Evolutionary conservation across 2,797 vertebrate species (phyloP).

Genomic region (Neoniphon sammara): DNA sequence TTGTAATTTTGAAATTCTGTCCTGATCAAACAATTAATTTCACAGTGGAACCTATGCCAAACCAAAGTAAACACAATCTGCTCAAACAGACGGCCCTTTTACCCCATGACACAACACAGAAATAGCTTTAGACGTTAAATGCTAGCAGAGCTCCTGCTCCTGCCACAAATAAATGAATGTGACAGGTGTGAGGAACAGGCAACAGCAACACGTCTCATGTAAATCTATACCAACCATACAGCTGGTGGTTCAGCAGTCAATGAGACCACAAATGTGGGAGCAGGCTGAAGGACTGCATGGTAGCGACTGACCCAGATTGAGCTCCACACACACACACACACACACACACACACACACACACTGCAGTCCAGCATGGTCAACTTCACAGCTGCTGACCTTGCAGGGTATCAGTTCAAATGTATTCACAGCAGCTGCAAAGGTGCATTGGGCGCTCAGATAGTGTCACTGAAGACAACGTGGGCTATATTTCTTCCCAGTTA

Average conservation of each 20-base stretch:
- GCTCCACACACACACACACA: conserved; percentile 3
- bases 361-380: not conserved
- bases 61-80: conserved; percentile 6
- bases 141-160: not conserved
- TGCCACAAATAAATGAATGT: conserved; percentile 44
- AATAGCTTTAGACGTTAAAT: conserved; percentile 18
- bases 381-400: conserved; percentile 42
- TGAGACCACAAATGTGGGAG: conserved; percentile 28
- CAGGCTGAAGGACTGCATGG: conserved; percentile 39
- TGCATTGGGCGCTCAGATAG: not conserved
- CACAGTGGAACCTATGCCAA: not conserved
- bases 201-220: conserved; percentile 41
- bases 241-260: conserved; percentile 36
- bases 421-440: conserved; percentile 1
- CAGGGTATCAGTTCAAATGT: conserved; percentile 24
- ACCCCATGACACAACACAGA: conserved; percentile 5
- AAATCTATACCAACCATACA: conserved; percentile 62
- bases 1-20: not conserved
- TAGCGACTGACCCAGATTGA: conserved; percentile 53
- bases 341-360: not conserved
- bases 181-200: conserved; percentile 66
- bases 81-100: not conserved
- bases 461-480: conserved; percentile 2
- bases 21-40: not conserved
- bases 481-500: not conserved